Evolutionary conservation across 2,797 vertebrate species (phyloP).

Genomic region (Phoebastria nigripes): DNA sequence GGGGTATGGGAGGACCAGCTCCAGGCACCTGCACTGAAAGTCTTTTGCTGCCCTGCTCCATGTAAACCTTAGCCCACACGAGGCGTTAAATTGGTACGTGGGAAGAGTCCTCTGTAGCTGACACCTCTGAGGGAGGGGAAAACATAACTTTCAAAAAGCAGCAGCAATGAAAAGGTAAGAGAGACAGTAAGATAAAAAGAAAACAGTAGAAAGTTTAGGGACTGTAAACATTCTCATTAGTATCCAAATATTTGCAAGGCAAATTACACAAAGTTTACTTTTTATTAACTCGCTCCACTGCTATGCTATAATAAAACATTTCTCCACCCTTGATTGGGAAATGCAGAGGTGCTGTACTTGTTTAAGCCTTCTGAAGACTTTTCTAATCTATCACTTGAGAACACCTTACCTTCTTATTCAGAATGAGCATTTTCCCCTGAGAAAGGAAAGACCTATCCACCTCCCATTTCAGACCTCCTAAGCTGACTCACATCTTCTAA

Average conservation of each 20-base stretch:
- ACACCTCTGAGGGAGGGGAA: background rate
- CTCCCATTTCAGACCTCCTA: background rate
- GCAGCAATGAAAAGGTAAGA: background rate
- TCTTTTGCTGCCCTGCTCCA: background rate
- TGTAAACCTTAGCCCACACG: rapidly evolving
- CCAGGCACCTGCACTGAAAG: background rate
- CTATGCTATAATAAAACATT: background rate
- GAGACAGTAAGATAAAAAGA: background rate
- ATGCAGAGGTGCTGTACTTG: background rate
- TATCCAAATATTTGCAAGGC: background rate
- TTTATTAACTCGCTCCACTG: background rate
- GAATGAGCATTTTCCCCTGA: background rate
- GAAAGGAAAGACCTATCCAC: background rate
- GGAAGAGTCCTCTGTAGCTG: background rate
- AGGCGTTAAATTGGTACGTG: background rate
- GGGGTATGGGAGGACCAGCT: background rate
- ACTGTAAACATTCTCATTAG: background rate
- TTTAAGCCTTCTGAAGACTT: background rate
- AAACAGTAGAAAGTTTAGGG: background rate
- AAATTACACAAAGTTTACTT: background rate
- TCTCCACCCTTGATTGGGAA: background rate
- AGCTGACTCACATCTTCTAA: background rate
- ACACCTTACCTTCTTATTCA: background rate
- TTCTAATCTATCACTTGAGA: background rate
- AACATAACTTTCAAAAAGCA: background rate